Evolutionary conservation across 2,888 invertebrate species (phyloP), one percentile per base, ranked within the genome.

Genomic region (Diarsia rubi): DNA sequence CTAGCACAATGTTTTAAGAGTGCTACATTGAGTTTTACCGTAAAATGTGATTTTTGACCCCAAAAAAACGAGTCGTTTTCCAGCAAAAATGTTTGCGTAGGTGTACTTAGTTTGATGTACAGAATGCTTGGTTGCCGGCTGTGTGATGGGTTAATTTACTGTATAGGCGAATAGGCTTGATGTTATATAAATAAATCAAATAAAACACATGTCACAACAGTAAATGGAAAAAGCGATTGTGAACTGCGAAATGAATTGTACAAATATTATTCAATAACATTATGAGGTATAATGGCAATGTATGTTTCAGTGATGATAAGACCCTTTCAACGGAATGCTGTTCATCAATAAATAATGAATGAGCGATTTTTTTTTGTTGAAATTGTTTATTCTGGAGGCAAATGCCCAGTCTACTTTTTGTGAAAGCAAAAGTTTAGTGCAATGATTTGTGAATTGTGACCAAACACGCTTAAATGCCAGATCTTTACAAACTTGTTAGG

Each of bases 281-380:
- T 60, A 49, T 66, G 16, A 37, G 37, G 31, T 44, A 42, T 42
- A 47, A 27, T 57, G 6, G 2, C 37, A 2, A 42, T 27, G 65
- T 31, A 42, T 78, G 77, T 73, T 66, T 31, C 80, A 47, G 37
- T 47, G 27, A 60, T 54, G 80, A 78, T 62, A 79, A 47, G 19
- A 37, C 11, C 42, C 3, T 31, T 76, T 21, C n/a, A 52, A 52
- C 57, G 42, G 21, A 70, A 60, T 65, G 12, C 37, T 24, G 9
- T 57, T 63, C 16, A 42, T 24, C 14, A 11, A 54, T 71, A 21
- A 45, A 37, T 14, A 27, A n/a, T 6, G 5, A 59, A 37, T 37
- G 4, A 11, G 24, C 6, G n/a, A n/a, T n/a, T n/a, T n/a, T n/a
- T n/a, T n/a, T n/a, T n/a, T n/a, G n/a, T n/a, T n/a, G n/a, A n/a